Evolutionary conservation across 1,140 invertebrate species (phyloP), one percentile per base, ranked within the genome.

Genomic region (Tribolium madens): DNA sequence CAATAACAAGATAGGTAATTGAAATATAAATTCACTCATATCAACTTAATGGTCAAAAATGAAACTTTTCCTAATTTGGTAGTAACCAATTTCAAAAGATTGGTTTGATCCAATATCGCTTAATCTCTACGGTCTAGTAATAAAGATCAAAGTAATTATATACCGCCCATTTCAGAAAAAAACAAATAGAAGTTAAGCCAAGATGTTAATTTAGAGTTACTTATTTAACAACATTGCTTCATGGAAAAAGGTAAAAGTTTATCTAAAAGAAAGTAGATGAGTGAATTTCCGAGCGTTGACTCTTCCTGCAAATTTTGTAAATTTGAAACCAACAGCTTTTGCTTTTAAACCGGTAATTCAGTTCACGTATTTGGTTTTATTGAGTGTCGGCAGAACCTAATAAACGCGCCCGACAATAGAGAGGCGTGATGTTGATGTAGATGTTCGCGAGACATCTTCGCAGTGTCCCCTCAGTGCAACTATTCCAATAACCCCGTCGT

Each of bases 311-410:
- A 0, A 13, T 64, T 64, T 64, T 33, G 26, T 64, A 33, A 64
- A 64, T 64, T 64, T 64, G 13, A 64, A 64, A 64, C 57, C 7
- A 33, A 18, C 57, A 64, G 26, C 57, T 64, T 64, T 64, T 64
- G 26, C 57, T 64, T 64, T 64, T 64, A 64, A 60, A 33, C 13
- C 14, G 26, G 57, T 14, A 64, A 76, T 78, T 80, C 79, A 50
- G 75, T 76, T 50, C 80, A 81, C 80, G 80, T 81, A 80, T 78
- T 77, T 76, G 77, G 78, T 81, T 81, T 81, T 81, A 81, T 81
- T 81, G 80, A 81, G 80, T 81, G 80, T 73, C 76, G 68, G 77
- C 57, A 78, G 80, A 81, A 81, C 80, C 80, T 81, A 81, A 81
- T 81, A 81, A 81, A 81, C 80, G 78, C 78, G 46, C 70, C 57